Evolutionary conservation across 2,113 vertebrate species (phyloP), one percentile per base, ranked within the genome.

Genomic region (Arizona elegans): DNA sequence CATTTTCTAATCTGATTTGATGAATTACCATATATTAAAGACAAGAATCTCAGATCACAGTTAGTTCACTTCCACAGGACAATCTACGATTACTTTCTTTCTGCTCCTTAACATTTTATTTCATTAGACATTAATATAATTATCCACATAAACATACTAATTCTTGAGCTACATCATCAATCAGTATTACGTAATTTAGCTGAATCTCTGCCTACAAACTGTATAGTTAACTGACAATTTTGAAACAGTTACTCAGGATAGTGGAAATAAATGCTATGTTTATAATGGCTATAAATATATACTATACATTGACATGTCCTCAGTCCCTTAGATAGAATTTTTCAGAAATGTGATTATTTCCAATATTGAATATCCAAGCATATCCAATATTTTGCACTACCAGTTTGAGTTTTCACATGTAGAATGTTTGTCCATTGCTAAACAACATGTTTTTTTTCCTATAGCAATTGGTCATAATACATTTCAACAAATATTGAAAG

Each of bases 1-100:
- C 5, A 86, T 93, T 91, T 94, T 93, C 86, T 19, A 50, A 59
- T 90, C 93, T 87, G 19, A 38, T 81, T 92, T 92, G 59, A 17
- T 93, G 75, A 95, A 94, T 90, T 33, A 54, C 26, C 90, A 93
- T 93, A 95, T 92, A 95, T 92, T 94, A 95, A 89, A 89, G 52
- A n/a, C 23, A 24, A 75, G 33, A 53, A 87, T 21, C 12, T 53
- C 8, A 19, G 52, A 38, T 55, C 26, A 52, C 26, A 92, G 43
- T 38, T 53, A 92, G 62, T 75, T 26, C 55, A 88, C 50, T 56
- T 75, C 47, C 15, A 9, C 6, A 19, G 70, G n/a, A 75, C 6
- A 17, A 75, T 33, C 70, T 75, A 75, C 33, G 70, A 75, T 75
- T 15, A 33, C 38, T 75, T 75, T 75, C 6, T 75, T 29, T 92